Percentiles rank a stretch among this genome's conserved stretches.
These are phyloP conservation scores for Drosophila chauvacae DNA, from an alignment of 1,140 invertebrate genomes.

Conservation along the genomic window DNA sequence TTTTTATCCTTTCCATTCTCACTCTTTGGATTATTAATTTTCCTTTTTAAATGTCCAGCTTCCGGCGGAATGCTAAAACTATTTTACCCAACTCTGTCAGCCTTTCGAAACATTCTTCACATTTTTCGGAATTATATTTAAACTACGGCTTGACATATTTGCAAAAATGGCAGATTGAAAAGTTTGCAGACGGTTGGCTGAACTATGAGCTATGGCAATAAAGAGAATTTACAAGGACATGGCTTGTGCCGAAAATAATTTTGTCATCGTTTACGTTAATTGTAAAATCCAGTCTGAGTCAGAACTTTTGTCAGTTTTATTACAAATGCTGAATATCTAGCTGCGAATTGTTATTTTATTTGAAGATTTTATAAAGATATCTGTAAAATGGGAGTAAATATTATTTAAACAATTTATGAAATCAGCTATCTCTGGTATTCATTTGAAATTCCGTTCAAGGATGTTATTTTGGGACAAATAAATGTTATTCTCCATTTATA, in stretches of 20 bases:
- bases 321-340: no score
- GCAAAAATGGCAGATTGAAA: constrained; percentile 1
- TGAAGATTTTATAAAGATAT: background rate
- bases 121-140: constrained; percentile 3
- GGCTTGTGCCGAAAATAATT: background rate
- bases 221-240: background rate
- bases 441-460: background rate
- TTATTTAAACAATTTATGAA: no score
- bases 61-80: constrained; percentile 22
- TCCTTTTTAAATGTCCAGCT: background rate
- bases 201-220: background rate
- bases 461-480: background rate
- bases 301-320: background rate
- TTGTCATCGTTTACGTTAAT: background rate
- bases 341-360: background rate
- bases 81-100: constrained; percentile 30
- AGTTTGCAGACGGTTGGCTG: background rate
- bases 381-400: background rate
- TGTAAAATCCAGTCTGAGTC: background rate
- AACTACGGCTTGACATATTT: constrained; percentile 7
- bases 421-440: no score
- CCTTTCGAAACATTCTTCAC: constrained; percentile 1
- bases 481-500: background rate
- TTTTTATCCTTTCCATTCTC: background rate
- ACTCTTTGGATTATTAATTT: background rate